These are phyloP conservation scores for Eclectus roratus DNA, from an alignment of 2,113 vertebrate species.

Conservation along the genomic window DNA sequence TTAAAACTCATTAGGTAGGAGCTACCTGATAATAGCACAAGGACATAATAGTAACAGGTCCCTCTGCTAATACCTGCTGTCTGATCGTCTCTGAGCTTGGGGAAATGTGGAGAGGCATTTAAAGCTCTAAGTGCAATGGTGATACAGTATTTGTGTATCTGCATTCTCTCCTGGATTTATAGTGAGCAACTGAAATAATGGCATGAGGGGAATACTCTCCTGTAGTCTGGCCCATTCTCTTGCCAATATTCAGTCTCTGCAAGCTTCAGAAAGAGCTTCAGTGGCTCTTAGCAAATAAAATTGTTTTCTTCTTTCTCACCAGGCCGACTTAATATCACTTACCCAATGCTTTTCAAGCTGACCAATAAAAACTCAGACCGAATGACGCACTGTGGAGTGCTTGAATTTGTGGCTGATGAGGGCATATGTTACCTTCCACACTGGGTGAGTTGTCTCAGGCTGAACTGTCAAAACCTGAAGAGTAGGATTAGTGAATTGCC, in stretches of 20 bases:
- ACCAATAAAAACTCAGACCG: conserved; percentile 97
- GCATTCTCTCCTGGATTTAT: not conserved
- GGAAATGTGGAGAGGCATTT: not conserved
- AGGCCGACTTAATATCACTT: conserved; percentile 98
- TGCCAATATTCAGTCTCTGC: not conserved
- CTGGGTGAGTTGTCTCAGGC: conserved; percentile 83
- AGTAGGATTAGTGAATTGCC: not conserved
- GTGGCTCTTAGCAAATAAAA: not conserved
- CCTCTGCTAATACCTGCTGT: not conserved
- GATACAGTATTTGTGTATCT: fast-evolving
- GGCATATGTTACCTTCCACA: conserved; percentile 98
- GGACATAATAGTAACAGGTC: not conserved
- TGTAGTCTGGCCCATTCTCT: not conserved
- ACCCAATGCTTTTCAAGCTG: conserved; percentile 98
- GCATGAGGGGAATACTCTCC: not conserved
- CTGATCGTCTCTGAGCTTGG: not conserved
- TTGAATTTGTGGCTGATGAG: conserved; percentile 98
- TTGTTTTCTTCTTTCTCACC: not conserved
- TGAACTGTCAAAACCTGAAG: not conserved
- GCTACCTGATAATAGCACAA: not conserved
- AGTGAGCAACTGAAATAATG: not conserved
- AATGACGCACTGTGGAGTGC: conserved; percentile 95
- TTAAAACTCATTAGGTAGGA: not conserved
- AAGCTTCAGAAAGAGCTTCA: not conserved
- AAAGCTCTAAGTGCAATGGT: not conserved